phyloP scores from a whole-genome alignment of 1,140 invertebrate genomes.

The Pseudobourletiella spinata region DNA sequence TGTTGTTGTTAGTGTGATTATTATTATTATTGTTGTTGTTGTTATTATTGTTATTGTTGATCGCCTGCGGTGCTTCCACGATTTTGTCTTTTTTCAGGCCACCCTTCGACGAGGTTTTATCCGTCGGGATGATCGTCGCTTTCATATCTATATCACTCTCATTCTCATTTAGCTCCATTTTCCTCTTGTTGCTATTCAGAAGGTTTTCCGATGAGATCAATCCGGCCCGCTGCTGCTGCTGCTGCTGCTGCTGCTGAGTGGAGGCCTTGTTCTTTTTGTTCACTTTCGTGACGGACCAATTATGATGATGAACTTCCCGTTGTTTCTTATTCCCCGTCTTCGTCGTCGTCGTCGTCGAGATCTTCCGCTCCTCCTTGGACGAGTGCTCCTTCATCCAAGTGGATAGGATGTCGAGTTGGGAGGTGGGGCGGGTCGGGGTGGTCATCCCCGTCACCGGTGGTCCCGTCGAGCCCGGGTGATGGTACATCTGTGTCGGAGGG shows the following conservation, averaged over 20 bases:
- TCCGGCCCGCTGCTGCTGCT: too few relatives aligned
- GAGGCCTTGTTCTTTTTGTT: conserved; percentile 17
- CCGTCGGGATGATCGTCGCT: conserved; percentile 1
- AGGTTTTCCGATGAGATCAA: conserved; percentile 18
- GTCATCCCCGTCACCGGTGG: not conserved
- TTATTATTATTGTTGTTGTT: conserved; percentile 18
- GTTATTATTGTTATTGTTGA: conserved; percentile 13
- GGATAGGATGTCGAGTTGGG: conserved; percentile 24
- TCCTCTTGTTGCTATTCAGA: conserved; percentile 11
- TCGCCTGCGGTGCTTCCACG: not conserved
- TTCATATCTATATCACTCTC: conserved; percentile 3
- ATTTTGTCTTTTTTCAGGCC: conserved; percentile 9
- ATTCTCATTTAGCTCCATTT: not conserved
- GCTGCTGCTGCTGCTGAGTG: conserved; percentile 3
- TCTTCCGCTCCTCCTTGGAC: conserved; percentile 7
- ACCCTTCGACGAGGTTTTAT: not conserved
- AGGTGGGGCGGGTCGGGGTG: not conserved
- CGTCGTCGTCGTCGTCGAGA: not conserved
- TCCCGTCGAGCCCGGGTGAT: not conserved
- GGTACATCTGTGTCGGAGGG: conserved; percentile 2
- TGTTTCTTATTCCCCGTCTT: not conserved
- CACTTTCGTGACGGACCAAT: conserved; percentile 11
- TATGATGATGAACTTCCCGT: not conserved
- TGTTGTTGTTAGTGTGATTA: conserved; percentile 21
- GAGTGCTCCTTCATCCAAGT: conserved; percentile 23